These are phyloP conservation scores for Sebastes jordani DNA, from an alignment of 2,797 vertebrate species.

Conservation along the genomic window DNA sequence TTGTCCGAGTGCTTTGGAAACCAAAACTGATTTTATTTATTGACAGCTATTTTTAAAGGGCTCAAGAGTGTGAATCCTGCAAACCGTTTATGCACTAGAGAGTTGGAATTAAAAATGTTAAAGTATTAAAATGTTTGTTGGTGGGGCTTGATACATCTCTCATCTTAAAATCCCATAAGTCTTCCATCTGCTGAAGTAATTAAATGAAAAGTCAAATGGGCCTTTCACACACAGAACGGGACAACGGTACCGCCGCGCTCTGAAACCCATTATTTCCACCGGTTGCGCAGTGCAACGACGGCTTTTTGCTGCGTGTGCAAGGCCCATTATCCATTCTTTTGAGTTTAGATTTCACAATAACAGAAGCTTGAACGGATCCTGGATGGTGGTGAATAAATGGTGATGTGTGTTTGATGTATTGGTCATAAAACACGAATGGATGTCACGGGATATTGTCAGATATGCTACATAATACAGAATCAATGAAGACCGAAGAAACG, in stretches of 20 bases:
- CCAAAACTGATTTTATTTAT: neutral
- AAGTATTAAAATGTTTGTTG: neutral
- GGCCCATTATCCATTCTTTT: neutral
- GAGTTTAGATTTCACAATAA: neutral
- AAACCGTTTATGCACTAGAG: neutral
- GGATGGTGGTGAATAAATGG: neutral
- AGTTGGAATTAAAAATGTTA: neutral
- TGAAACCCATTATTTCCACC: neutral
- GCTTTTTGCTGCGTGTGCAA: neutral
- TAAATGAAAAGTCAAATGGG: neutral
- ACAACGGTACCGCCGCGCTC: neutral
- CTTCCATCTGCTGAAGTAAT: slow-evolving; percentile 12
- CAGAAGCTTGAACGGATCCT: neutral
- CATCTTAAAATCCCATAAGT: neutral
- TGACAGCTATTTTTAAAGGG: neutral
- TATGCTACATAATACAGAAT: neutral
- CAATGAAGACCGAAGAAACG: neutral
- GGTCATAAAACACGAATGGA: neutral
- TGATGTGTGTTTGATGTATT: neutral
- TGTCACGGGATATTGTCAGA: neutral
- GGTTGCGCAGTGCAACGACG: neutral
- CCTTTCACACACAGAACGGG: neutral
- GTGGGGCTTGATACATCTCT: neutral
- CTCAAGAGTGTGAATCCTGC: neutral
- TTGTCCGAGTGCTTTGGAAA: neutral